These are phyloP conservation scores for Tautogolabrus adspersus DNA, from an alignment of 2,113 vertebrate species.

Conservation along the genomic window DNA sequence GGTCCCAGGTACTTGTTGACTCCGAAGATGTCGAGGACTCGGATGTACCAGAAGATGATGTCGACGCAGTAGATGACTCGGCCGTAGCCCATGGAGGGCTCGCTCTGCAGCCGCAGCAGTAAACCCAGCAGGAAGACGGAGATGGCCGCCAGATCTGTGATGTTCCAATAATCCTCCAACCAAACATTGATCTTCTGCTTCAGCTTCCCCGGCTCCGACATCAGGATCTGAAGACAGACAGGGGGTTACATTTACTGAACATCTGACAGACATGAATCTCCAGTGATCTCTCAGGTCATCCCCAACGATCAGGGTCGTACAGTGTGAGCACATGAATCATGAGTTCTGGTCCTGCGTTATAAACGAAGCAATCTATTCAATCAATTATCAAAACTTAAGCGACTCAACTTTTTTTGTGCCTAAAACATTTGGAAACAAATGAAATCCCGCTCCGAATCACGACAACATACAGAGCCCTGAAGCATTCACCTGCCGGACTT, in stretches of 20 bases:
- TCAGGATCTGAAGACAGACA: constrained; percentile 88
- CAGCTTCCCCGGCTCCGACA: constrained; percentile 98
- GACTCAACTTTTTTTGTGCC: too few species aligned
- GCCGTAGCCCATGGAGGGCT: constrained; percentile 97
- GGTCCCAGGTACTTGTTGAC: constrained; percentile 99
- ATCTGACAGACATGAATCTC: too few species aligned
- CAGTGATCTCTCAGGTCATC: too few species aligned
- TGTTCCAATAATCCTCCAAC: constrained; percentile 99
- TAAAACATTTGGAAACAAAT: too few species aligned
- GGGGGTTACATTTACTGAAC: too few species aligned
- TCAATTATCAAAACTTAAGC: too few species aligned
- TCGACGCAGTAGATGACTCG: constrained; percentile 98
- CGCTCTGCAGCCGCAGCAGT: constrained; percentile 91
- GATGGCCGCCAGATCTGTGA: constrained; percentile 95
- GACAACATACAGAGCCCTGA: background rate
- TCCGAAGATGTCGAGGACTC: constrained; percentile 98
- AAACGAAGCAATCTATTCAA: too few species aligned
- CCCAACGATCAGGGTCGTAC: too few species aligned
- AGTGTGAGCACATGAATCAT: too few species aligned
- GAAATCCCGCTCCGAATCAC: too few species aligned
- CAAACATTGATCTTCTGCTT: constrained; percentile 98
- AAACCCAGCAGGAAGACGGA: constrained; percentile 91
- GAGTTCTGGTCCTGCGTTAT: too few species aligned
- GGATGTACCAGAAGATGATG: constrained; percentile 99
- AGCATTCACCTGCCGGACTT: constrained; percentile 90